Evolutionary conservation across 2,113 vertebrate genomes (phyloP).

Genomic region (Tapirus terrestris): DNA sequence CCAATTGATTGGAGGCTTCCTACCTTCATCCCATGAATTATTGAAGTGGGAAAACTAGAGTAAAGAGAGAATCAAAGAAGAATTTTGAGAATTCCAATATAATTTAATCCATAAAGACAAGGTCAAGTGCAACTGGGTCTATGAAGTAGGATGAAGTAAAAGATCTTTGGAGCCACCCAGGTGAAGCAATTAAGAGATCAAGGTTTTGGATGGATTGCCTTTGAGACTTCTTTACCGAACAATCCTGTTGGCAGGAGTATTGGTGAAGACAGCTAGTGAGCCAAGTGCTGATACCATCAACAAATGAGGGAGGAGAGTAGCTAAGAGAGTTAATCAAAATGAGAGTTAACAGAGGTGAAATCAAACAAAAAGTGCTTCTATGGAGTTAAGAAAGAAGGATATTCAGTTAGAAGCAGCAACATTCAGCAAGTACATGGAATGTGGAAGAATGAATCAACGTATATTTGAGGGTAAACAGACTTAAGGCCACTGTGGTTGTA

Average conservation of each 20-base stretch:
- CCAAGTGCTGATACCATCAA: not conserved
- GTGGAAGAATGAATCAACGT: not conserved
- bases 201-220: not conserved
- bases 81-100: not conserved
- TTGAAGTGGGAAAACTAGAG: not conserved
- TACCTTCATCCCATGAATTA: not conserved
- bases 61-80: not conserved
- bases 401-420: not conserved
- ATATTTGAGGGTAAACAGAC: not conserved
- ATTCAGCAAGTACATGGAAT: not conserved
- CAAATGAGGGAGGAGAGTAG: too few species aligned
- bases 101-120: not conserved
- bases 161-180: not conserved
- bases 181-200: not conserved
- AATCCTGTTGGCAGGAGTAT: not conserved
- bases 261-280: not conserved
- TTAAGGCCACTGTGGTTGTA: not conserved
- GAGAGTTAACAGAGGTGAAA: not conserved
- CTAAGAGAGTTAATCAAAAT: not conserved
- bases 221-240: not conserved
- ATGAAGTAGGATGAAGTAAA: not conserved
- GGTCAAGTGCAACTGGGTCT: not conserved
- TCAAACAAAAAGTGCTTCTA: not conserved
- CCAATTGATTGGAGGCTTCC: not conserved
- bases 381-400: not conserved